phyloP scores from a whole-genome alignment of 1,140 invertebrate genomes.

The Plodia interpunctella region DNA sequence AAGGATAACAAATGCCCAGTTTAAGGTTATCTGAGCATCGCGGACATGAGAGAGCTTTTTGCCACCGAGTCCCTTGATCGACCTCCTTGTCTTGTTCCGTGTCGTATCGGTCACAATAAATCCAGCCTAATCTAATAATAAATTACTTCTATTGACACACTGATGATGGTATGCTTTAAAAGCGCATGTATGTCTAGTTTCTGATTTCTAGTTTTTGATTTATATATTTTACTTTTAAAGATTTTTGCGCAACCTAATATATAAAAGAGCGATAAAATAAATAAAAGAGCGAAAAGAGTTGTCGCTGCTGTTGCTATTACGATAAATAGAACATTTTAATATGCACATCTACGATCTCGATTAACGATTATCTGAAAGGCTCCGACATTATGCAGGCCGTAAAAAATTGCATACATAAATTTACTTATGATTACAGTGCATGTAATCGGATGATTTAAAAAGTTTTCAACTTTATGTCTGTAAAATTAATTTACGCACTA shows the following conservation, averaged over 20 bases:
- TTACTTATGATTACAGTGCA: not conserved
- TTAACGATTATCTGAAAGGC: not conserved
- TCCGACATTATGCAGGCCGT: slow-evolving; percentile 1
- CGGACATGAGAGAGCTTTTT: slow-evolving; percentile 74
- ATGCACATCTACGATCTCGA: slow-evolving; percentile 4
- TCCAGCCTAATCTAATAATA: slow-evolving; percentile 10
- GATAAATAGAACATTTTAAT: slow-evolving; percentile 9
- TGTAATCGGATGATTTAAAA: not conserved
- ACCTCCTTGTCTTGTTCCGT: slow-evolving; percentile 39
- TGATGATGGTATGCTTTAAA: not conserved
- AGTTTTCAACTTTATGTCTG: not conserved
- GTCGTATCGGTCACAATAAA: slow-evolving; percentile 26
- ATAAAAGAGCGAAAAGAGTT: not conserved
- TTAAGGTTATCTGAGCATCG: slow-evolving; percentile 74
- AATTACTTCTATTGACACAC: not conserved
- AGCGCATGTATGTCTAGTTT: no score
- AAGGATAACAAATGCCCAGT: slow-evolving; percentile 76
- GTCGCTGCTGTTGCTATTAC: not conserved
- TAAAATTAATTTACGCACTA: not conserved
- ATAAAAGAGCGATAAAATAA: not conserved
- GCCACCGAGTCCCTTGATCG: slow-evolving; percentile 62
- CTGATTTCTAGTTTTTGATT: no score
- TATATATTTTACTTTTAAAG: no score
- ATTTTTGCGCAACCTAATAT: not conserved
- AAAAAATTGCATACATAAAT: not conserved